Conservation (phyloP, 2,888 invertebrate species). For the Amorpha juglandis region DNA sequence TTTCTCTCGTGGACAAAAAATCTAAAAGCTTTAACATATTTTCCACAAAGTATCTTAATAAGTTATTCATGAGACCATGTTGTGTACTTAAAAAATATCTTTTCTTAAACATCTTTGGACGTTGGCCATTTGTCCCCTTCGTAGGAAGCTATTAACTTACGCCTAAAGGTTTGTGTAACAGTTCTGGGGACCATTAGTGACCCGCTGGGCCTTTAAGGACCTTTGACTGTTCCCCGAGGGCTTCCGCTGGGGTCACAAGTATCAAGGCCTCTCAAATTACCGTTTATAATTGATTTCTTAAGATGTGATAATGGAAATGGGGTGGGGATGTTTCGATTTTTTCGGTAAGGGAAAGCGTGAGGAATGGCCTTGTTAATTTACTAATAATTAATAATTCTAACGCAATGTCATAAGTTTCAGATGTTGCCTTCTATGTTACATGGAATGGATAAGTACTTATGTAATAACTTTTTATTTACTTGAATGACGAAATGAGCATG, state of each 20-base stretch:
- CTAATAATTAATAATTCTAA: no score
- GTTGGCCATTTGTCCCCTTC: conserved; percentile 49
- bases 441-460: no score
- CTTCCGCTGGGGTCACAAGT: conserved; percentile 54
- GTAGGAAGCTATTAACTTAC: conserved; percentile 64
- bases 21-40: conserved; percentile 14
- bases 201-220: conserved; percentile 64
- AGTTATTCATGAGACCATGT: conserved; percentile 27
- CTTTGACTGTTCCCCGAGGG: conserved; percentile 58
- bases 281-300: conserved; percentile 49
- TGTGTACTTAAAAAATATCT: conserved; percentile 24
- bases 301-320: conserved; percentile 28
- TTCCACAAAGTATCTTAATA: conserved; percentile 12
- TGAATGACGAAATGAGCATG: no score
- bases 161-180: conserved; percentile 69
- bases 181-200: conserved; percentile 69
- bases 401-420: no score
- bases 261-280: conserved; percentile 54
- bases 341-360: background rate
- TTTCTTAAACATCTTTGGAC: conserved; percentile 24
- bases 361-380: background rate
- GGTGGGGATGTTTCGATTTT: conserved; percentile 14
- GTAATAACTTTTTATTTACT: no score
- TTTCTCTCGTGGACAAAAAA: background rate
- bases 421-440: no score